Conservation (phyloP, 2,888 invertebrate species). For the Oligia latruncula region DNA sequence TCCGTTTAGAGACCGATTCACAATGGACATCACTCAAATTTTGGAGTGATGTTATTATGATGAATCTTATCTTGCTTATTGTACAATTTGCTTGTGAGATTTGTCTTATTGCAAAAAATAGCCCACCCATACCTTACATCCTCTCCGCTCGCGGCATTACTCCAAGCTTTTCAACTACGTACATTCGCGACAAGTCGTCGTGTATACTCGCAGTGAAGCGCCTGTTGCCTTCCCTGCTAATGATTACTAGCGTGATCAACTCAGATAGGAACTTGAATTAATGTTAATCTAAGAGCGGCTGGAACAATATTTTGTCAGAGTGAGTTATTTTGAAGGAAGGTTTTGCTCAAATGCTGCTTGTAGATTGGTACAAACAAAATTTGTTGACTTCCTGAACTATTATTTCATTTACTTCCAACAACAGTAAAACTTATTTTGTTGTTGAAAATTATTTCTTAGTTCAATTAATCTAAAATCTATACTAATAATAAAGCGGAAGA, state of each 20-base stretch:
- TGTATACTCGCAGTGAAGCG: conserved; percentile 32
- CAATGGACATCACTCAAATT: not conserved
- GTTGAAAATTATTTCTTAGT: not conserved
- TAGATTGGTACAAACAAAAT: not conserved
- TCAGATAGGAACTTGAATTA: conserved; percentile 33
- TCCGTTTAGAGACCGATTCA: not conserved
- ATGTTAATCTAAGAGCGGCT: conserved; percentile 31
- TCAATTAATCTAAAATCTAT: not conserved
- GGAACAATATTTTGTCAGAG: conserved; percentile 37
- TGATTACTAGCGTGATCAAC: conserved; percentile 34
- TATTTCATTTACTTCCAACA: not conserved
- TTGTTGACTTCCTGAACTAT: not conserved
- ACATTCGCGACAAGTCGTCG: conserved; percentile 45
- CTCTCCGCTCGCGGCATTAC: conserved; percentile 30
- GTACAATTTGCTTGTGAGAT: not conserved
- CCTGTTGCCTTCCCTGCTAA: conserved; percentile 53
- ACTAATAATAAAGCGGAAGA: not conserved
- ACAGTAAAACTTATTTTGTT: not conserved
- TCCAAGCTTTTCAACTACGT: conserved; percentile 49
- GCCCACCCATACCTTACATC: not conserved
- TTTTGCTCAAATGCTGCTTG: not conserved
- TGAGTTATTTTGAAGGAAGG: conserved; percentile 19
- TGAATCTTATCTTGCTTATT: not conserved
- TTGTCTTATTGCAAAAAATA: not conserved
- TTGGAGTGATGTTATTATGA: not conserved